Conservation (phyloP, 2,113 vertebrate genomes). For the Herpailurus yagouaroundi region DNA sequence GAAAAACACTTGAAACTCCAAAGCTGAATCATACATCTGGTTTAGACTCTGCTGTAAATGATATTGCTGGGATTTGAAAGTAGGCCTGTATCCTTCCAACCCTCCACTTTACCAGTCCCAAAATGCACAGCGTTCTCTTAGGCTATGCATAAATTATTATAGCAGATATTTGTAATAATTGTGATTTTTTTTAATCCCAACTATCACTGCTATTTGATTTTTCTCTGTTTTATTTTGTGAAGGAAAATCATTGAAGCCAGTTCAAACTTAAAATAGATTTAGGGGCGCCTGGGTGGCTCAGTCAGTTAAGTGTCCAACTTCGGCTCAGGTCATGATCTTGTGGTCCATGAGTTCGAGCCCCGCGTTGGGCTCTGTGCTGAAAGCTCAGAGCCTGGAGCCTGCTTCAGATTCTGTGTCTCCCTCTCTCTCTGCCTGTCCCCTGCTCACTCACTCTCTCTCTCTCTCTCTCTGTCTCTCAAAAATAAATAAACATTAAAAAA, state of each 20-base stretch:
- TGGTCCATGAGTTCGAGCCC: too few relatives aligned
- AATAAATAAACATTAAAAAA: too few relatives aligned
- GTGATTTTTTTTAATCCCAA: not conserved
- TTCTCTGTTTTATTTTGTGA: slow-evolving; percentile 9
- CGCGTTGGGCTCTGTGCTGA: too few relatives aligned
- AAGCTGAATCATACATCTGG: not conserved
- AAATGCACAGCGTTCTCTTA: not conserved
- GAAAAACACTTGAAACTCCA: not conserved
- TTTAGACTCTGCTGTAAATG: slow-evolving; percentile 7
- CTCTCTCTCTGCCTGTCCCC: too few relatives aligned
- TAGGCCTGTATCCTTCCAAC: not conserved
- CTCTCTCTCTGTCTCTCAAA: too few relatives aligned
- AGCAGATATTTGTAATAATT: not conserved
- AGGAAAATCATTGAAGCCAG: not conserved
- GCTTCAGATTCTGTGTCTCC: too few relatives aligned
- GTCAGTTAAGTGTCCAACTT: too few relatives aligned
- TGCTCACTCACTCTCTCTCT: too few relatives aligned
- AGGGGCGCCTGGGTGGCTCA: too few relatives aligned
- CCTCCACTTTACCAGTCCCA: not conserved
- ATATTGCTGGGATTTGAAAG: slow-evolving; percentile 1
- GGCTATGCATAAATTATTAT: not conserved
- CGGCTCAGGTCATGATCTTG: too few relatives aligned
- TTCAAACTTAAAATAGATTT: slow-evolving; percentile 31
- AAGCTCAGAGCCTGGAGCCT: too few relatives aligned
- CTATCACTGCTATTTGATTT: not conserved